These are phyloP conservation scores for Neogobius melanostomus DNA, from an alignment of 2,113 vertebrate species.

Conservation along the genomic window DNA sequence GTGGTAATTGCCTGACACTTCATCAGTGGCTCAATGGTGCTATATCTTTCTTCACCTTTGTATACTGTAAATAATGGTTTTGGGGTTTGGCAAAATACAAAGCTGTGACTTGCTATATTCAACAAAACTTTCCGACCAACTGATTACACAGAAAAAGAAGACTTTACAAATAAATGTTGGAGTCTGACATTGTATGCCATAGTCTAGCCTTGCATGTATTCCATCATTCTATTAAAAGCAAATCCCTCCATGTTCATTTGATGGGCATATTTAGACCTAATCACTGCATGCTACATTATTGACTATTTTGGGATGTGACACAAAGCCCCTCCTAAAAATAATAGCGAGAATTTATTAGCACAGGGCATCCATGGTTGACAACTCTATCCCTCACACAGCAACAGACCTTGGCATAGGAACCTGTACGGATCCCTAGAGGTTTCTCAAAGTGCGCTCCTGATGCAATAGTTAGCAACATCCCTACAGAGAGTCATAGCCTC, in stretches of 20 bases:
- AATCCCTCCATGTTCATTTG: conserved; percentile 32
- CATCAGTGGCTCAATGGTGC: neutral
- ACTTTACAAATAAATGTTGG: too few relatives aligned
- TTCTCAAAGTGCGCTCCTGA: conserved; percentile 64
- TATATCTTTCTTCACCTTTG: neutral
- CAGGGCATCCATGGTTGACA: conserved; percentile 41
- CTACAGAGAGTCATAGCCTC: conserved; percentile 43
- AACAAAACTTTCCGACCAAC: neutral
- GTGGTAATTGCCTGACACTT: too few relatives aligned
- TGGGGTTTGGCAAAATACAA: neutral
- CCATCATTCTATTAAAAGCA: conserved; percentile 4
- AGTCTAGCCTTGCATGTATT: neutral
- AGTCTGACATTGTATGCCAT: neutral
- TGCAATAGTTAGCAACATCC: conserved; percentile 77
- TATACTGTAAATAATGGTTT: neutral
- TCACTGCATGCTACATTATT: conserved; percentile 56
- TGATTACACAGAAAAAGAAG: too few relatives aligned
- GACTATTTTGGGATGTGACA: conserved; percentile 63
- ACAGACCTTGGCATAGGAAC: conserved; percentile 3
- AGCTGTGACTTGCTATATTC: too few relatives aligned
- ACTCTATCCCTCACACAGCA: conserved; percentile 9
- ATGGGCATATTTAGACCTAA: conserved; percentile 60
- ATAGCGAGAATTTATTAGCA: conserved; percentile 47
- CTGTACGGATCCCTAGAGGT: conserved; percentile 32
- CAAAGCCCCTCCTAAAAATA: conserved; percentile 65